phyloP scores from a whole-genome alignment of 37 sponge, comb jelly and placozoan species.

The Diacarnus erythraeanus region DNA sequence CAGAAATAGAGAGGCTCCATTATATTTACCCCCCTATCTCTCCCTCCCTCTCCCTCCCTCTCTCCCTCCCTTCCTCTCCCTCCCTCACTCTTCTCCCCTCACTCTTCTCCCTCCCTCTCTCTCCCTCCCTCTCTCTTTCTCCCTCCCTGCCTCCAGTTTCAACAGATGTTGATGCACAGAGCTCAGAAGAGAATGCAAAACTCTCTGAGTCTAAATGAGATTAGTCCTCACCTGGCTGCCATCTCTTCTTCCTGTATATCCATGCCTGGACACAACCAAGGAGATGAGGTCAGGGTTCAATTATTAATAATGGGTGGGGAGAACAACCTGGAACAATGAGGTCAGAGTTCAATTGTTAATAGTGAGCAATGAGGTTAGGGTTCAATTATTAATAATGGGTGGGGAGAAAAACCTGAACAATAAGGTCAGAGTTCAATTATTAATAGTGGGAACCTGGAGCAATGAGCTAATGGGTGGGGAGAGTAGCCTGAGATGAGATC shows the following conservation, averaged over 20 bases:
- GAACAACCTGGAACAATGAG: not conserved
- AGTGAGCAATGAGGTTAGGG: constrained; percentile 66
- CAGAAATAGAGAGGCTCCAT: too few species aligned
- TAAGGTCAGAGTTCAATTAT: not conserved
- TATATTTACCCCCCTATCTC: too few species aligned
- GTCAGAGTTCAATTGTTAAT: too few species aligned
- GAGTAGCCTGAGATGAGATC: not conserved
- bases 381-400: too few species aligned
- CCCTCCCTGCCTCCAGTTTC: constrained; percentile 49
- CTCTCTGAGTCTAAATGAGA: constrained; percentile 74
- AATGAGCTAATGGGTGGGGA: not conserved
- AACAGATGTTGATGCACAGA: constrained; percentile 85
- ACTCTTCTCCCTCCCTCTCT: too few species aligned
- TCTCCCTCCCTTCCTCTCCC: too few species aligned
- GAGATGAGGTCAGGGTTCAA: constrained; percentile 64
- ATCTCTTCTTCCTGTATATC: constrained; percentile 81
- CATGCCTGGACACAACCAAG: constrained; percentile 78
- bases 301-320: not conserved
- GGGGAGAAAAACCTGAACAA: not conserved
- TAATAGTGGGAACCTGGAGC: too few species aligned
- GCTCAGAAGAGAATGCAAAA: constrained; percentile 85
- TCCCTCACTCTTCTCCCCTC: too few species aligned
- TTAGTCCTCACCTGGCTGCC: constrained; percentile 89
- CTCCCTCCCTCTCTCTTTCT: not conserved
- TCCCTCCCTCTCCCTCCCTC: too few species aligned